Base-by-base conservation (phyloP, 2,888 invertebrate species). In the Lepidochitona cinerea region DNA sequence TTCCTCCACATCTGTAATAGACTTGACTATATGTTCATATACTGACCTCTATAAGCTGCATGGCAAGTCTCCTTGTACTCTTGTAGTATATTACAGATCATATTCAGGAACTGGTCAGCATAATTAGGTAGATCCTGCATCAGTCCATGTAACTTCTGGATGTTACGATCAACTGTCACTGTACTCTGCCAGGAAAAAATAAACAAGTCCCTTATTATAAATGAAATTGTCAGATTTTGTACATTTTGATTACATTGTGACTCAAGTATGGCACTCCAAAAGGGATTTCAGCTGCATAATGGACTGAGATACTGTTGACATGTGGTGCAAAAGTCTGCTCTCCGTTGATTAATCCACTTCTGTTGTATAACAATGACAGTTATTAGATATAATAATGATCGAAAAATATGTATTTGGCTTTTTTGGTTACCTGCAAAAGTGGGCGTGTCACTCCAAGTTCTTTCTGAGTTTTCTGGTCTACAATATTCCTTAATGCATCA, bases 401-500 rank as follows among this genome's bases (percentile, higher is more conserved):
- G n/a, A n/a, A n/a, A n/a, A n/a, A n/a, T n/a, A n/a, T n/a, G n/a
- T n/a, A n/a, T n/a, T n/a, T n/a, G n/a, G n/a, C n/a, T n/a, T n/a
- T n/a, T n/a, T n/a, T n/a, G n/a, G n/a, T 7, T 49, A 94, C 94
- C 89, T 93, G 93, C 73, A 94, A 88, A 26, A 96, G 89, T 3
- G 95, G 95, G 80, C 94, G 92, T 49, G 93, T 90, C 23, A 94
- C 90, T 69, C 92, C 92, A 12, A 94, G 91, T 70, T 93, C 92
- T 76, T 93, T 93, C 85, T 94, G 93, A 68, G 93, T 92, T 87
- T 95, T 94, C 2, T 95, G 93, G 70, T 94, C 93, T 36, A 94
- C 93, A 1, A 95, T 93, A 74, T 95, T 93, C 71, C 95, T 93
- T 95, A 97, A 96, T 5, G 96, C 95, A 90, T 95, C 94, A 75